Percentiles rank a stretch among this genome's conserved stretches.
Evolutionary conservation across 2,888 invertebrate genomes (phyloP).

Genomic region (Brenthis ino): DNA sequence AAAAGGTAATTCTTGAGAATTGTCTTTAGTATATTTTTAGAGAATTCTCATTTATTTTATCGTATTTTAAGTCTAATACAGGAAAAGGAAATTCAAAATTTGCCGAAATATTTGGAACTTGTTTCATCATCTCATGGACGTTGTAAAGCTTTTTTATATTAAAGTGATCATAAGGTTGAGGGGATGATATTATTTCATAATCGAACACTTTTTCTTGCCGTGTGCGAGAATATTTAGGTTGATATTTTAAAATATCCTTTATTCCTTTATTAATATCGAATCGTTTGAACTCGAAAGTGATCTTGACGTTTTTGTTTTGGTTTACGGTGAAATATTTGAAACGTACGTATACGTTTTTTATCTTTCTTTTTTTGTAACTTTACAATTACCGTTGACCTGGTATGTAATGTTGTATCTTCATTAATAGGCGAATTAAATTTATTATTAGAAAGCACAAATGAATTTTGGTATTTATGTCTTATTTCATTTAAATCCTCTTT

Average conservation of each 20-base stretch:
- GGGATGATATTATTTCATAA: constrained; percentile 46
- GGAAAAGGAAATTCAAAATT: constrained; percentile 29
- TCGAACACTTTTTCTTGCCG: constrained; percentile 41
- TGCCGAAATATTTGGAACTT: constrained; percentile 55
- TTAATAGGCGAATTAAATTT: neutral
- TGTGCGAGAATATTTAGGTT: constrained; percentile 28
- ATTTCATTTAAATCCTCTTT: too few relatives aligned
- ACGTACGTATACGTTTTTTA: constrained; percentile 22
- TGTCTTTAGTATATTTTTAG: constrained; percentile 14
- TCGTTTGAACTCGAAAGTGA: constrained; percentile 45
- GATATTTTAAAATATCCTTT: constrained; percentile 49
- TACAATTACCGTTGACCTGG: neutral
- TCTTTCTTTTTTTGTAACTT: constrained; percentile 6
- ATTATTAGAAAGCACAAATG: too few relatives aligned
- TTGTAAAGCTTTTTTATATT: constrained; percentile 44
- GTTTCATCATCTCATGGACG: constrained; percentile 49
- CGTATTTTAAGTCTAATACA: constrained; percentile 9
- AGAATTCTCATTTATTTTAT: neutral
- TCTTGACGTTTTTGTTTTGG: constrained; percentile 40
- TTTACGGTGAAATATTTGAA: constrained; percentile 42
- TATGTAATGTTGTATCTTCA: neutral
- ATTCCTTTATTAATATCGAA: constrained; percentile 57
- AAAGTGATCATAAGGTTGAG: constrained; percentile 41
- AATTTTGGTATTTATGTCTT: too few relatives aligned
- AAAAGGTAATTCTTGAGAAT: neutral